Conservation (phyloP, 2,113 vertebrate genomes). For the Etheostoma cragini region DNA sequence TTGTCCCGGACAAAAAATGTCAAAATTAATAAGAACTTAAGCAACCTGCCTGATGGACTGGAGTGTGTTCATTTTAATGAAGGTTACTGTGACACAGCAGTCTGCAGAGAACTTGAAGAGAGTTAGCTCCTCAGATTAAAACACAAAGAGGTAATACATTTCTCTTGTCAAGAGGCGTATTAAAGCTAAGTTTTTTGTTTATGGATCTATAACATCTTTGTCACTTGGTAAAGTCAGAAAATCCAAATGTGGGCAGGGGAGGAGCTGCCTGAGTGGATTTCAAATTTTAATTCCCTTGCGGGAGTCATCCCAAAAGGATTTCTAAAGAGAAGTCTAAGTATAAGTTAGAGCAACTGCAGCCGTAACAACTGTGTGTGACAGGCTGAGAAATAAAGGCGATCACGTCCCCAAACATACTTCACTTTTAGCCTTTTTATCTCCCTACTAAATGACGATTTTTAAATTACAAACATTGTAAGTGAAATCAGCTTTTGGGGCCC, state of each 20-base stretch:
- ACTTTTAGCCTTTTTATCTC: background rate
- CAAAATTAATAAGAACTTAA: background rate
- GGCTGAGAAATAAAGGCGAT: background rate
- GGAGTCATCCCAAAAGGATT: no score
- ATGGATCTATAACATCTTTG: background rate
- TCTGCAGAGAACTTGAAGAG: background rate
- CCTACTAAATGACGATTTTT: background rate
- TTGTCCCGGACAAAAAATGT: background rate
- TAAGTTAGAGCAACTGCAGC: background rate
- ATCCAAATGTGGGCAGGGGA: conserved; percentile 14
- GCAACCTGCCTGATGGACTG: background rate
- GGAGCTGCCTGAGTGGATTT: background rate
- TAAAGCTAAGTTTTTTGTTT: background rate
- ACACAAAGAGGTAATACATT: conserved; percentile 1
- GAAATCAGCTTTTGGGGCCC: background rate
- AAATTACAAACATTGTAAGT: background rate
- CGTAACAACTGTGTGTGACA: background rate
- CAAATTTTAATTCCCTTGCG: no score
- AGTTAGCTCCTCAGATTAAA: background rate
- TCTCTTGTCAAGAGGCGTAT: background rate
- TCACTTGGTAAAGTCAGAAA: background rate
- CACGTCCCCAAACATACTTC: background rate
- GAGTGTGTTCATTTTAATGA: background rate
- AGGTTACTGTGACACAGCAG: conserved; percentile 44
- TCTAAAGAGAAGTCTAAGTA: no score